phyloP scores from a whole-genome alignment of 2,113 vertebrate genomes.

The Daubentonia madagascariensis region DNA sequence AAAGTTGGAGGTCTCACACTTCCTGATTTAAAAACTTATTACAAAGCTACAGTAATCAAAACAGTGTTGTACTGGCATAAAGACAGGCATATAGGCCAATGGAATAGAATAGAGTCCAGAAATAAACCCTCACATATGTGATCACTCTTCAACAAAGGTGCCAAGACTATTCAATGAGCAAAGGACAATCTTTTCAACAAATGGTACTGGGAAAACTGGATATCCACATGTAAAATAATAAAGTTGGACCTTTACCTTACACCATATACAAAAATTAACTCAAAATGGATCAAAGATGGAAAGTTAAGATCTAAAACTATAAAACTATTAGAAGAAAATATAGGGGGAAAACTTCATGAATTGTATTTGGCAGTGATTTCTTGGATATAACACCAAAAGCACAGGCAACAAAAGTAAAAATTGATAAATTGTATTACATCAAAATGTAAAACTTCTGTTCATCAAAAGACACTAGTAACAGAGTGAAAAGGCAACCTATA shows the following conservation, averaged over 20 bases:
- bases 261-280: background rate
- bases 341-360: background rate
- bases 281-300: background rate
- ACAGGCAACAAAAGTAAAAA: background rate
- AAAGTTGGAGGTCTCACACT: background rate
- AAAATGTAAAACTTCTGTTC: background rate
- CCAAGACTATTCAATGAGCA: background rate
- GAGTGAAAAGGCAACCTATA: background rate
- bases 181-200: background rate
- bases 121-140: background rate
- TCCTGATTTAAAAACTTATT: background rate
- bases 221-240: background rate
- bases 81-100: background rate
- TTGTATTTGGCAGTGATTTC: background rate
- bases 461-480: background rate
- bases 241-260: background rate
- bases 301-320: background rate
- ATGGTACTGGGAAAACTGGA: background rate
- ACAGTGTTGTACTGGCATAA: background rate
- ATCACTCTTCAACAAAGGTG: background rate
- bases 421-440: background rate
- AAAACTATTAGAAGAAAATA: background rate
- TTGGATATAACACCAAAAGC: background rate
- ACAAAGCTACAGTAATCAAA: background rate
- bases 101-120: background rate